Conservation (phyloP, 2,888 invertebrate genomes). For the Dicranocentrus wangi region DNA sequence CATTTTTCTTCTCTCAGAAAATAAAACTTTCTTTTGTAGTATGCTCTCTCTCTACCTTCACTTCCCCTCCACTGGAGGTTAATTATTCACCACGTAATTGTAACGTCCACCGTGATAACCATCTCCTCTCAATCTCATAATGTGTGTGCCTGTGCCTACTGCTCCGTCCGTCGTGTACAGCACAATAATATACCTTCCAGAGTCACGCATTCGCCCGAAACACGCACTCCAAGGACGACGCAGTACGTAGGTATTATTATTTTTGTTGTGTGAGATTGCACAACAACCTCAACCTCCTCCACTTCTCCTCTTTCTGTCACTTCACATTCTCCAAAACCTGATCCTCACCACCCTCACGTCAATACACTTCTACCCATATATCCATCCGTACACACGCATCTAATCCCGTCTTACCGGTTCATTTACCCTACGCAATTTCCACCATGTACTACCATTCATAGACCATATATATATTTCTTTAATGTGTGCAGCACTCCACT, state of each 20-base stretch:
- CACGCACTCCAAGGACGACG: too few species aligned
- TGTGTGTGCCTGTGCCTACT: neutral
- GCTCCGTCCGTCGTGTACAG: too few species aligned
- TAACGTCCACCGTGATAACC: slow-evolving; percentile 1
- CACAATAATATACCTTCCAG: too few species aligned
- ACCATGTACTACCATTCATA: neutral
- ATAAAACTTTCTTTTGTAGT: neutral
- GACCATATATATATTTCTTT: neutral
- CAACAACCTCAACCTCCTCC: too few species aligned
- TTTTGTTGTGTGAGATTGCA: too few species aligned
- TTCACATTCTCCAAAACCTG: too few species aligned
- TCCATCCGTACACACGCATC: slow-evolving; percentile 9
- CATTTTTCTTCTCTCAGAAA: neutral
- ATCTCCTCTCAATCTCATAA: too few species aligned
- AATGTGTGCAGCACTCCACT: neutral
- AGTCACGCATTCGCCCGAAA: too few species aligned
- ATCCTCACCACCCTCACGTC: too few species aligned
- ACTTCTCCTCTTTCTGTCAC: too few species aligned
- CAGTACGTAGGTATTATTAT: too few species aligned
- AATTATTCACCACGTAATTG: slow-evolving; percentile 10
- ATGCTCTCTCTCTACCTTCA: neutral
- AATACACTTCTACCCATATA: too few species aligned
- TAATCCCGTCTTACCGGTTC: neutral
- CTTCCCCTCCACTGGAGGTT: neutral
- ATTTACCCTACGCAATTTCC: neutral